These are phyloP conservation scores for Trichonephila inaurata DNA, from an alignment of 1,140 invertebrate genomes.

Conservation along the genomic window DNA sequence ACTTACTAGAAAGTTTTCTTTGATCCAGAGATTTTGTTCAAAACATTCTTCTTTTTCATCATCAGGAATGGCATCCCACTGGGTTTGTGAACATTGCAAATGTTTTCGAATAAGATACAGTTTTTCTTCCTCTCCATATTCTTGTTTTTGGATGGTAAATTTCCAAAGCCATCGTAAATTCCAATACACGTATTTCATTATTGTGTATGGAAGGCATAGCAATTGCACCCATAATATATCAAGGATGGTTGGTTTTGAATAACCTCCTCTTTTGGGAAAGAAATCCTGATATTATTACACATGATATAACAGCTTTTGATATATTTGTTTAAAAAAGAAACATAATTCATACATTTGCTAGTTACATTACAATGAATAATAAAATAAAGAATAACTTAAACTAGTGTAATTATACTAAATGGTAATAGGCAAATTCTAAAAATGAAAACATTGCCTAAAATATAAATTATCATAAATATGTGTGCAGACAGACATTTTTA, in stretches of 20 bases:
- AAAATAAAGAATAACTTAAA: no score
- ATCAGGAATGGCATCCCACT: constrained; percentile 87
- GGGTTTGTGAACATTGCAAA: constrained; percentile 85
- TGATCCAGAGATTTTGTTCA: constrained; percentile 89
- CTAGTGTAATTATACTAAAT: no score
- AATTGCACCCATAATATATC: constrained; percentile 92
- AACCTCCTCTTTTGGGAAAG: constrained; percentile 86
- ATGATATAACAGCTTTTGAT: no score
- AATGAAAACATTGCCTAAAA: no score
- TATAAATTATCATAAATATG: no score
- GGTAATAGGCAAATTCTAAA: no score
- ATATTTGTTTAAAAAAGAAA: no score
- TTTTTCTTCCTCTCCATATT: constrained; percentile 91
- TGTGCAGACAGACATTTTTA: no score
- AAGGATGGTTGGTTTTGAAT: constrained; percentile 88
- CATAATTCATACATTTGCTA: no score
- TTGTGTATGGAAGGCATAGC: constrained; percentile 88
- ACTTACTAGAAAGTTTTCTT: constrained; percentile 86
- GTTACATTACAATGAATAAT: no score
- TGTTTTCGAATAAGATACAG: constrained; percentile 90
- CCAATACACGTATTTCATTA: constrained; percentile 87
- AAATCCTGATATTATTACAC: no score
- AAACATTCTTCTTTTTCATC: constrained; percentile 88
- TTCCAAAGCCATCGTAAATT: constrained; percentile 90
- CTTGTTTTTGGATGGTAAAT: constrained; percentile 87